Base-by-base conservation (phyloP, 2,888 invertebrate genomes). In the Nyleta sp. region DNA sequence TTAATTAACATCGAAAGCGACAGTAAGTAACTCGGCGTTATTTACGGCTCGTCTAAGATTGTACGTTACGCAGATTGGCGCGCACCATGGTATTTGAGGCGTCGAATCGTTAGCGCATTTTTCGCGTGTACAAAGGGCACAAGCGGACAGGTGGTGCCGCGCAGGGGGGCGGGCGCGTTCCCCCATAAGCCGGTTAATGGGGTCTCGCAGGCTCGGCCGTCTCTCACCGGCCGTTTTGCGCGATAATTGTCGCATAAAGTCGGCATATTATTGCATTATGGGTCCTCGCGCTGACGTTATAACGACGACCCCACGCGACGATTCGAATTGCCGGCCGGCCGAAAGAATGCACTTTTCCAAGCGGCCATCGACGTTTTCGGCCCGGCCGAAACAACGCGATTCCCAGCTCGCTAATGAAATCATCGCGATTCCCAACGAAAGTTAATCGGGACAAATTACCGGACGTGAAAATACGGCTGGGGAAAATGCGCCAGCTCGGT, bases 161-260 rank as follows among this genome's bases (percentile, higher is more conserved):
- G 85, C 88, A 86, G 88, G 83, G 75, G 87, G 85, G 84, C 86
- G 44, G 38, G 38, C 3, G 13, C 6, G 38, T 15, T 85, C 85
- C 85, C 82, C 83, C 84, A 78, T 83, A 83, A 78, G 81, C 83
- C 82, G 79, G 76, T 84, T 86, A 86, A 86, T 85, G 81, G 84
- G 84, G 76, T 85, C 85, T 84, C 81, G 80, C 78, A 80, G 83
- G 80, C 84, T 81, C 78, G 80, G 78, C 72, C 79, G 85, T 84
- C 84, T 85, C 83, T 85, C 86, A 75, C 82, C 83, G 74, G 67
- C 74, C 60, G 82, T 82, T 83, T 81, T 81, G 73, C 84, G 86
- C 87, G 86, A 87, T 89, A 89, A 89, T 88, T 86, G 88, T 86
- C 89, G 86, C 86, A 88, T 89, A 89, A 89, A 89, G 87, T 89